A percentile compares a stretch with the other conserved stretches of the same genome.
Evolutionary conservation across 2,888 invertebrate genomes (phyloP).

Genomic region (Vandiemenella viatica): DNA sequence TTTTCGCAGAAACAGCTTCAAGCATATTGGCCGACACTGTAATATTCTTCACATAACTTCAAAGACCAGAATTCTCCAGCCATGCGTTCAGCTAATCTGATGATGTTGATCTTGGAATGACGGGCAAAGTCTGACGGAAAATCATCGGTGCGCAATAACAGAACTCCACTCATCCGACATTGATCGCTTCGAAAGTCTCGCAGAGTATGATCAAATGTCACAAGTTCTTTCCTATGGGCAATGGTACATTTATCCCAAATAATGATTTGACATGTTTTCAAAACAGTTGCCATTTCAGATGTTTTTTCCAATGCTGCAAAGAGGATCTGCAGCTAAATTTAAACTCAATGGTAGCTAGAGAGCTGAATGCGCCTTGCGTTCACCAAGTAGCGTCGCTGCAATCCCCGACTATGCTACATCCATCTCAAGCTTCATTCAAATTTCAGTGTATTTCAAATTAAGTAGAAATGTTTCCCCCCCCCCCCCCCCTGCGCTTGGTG

Average conservation of each 20-base stretch:
- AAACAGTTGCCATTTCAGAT: neutral
- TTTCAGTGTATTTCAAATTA: neutral
- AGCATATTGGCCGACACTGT: too few relatives aligned
- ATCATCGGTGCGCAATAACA: neutral
- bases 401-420: neutral
- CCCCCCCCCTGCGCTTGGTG: too few relatives aligned
- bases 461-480: neutral
- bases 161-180: too few relatives aligned
- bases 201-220: neutral
- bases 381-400: neutral
- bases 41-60: neutral
- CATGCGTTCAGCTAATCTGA: neutral
- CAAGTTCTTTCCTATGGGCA: neutral
- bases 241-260: constrained; percentile 1
- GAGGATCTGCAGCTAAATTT: neutral
- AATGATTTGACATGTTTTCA: neutral
- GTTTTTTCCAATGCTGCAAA: neutral
- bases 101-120: constrained; percentile 1
- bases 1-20: neutral
- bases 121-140: neutral
- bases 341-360: neutral
- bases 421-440: neutral
- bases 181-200: neutral
- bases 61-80: neutral
- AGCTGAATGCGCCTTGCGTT: neutral